Evolutionary conservation across 1,140 invertebrate species (phyloP), one percentile per base, ranked within the genome.

Genomic region (Solenopsis invicta): DNA sequence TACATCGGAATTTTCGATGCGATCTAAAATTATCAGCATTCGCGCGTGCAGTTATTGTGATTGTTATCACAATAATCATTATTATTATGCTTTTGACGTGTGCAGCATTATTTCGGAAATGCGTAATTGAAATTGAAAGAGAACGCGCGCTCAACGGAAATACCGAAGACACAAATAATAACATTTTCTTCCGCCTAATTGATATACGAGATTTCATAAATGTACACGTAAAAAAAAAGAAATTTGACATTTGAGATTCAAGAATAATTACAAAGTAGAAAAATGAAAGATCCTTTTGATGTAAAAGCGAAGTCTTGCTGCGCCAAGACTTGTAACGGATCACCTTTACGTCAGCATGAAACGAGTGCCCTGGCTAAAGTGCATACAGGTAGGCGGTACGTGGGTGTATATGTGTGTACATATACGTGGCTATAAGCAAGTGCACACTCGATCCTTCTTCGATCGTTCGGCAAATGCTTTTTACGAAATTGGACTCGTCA

Each of bases 401-500:
- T 34, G 81, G 45, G 71, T 71, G 69, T 66, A 24, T 54, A 48
- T 48, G 54, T 50, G 34, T 29, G n/a, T 48, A 61, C 45, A 50
- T 69, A 50, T 80, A 59, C 56, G 16, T 16, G 24, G 24, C 21
- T 62, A 54, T 78, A 85, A 89, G 45, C 87, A 24, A n/a, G 34
- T 67, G 16, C 34, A 62, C 78, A 62, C 76, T 89, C 82, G 87
- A 90, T 88, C 67, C 78, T 45, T 61, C 85, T 87, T 91, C 74
- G 90, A 91, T 89, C 80, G 85, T 61, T 80, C 71, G 64, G 78
- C 78, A 88, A 90, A 91, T 90, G 90, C 90, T 91, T 90, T 91
- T 90, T 90, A 87, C 87, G 88, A 91, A 91, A 91, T 91, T 91
- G 86, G 85, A 77, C 74, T 88, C 89, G 69, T 90, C 90, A 88